A percentile compares a stretch with the other conserved stretches of the same genome.
Conservation (phyloP, 2,797 vertebrate genomes). For the Acanthurus lineatus region DNA sequence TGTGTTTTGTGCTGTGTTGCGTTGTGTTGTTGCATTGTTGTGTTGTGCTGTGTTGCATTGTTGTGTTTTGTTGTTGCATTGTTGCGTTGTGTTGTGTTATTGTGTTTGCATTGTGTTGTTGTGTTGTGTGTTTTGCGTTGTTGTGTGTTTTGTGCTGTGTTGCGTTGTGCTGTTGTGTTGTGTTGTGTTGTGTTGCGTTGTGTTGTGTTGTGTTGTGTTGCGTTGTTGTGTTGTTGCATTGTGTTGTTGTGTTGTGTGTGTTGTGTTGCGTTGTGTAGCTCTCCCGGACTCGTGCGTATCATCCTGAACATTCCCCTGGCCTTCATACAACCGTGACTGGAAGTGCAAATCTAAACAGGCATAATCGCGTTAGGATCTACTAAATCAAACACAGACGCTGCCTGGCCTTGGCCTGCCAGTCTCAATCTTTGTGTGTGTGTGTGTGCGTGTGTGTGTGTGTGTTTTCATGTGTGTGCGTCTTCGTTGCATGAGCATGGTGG, state of each 20-base stretch:
- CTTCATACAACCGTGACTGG: slow-evolving; percentile 56
- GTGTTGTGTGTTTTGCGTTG: too few relatives aligned
- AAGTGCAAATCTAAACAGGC: slow-evolving; percentile 74
- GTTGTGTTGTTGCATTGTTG: too few relatives aligned
- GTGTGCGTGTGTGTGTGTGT: slow-evolving; percentile 5
- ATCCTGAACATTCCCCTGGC: slow-evolving; percentile 56
- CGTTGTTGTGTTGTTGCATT: too few relatives aligned
- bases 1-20: too few relatives aligned
- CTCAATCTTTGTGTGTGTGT: slow-evolving; percentile 29
- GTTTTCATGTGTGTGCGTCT: slow-evolving; percentile 34
- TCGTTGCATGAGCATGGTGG: slow-evolving; percentile 33
- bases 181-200: too few relatives aligned
- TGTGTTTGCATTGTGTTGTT: too few relatives aligned
- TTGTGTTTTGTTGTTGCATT: too few relatives aligned
- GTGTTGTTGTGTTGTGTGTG: background rate
- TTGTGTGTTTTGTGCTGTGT: too few relatives aligned
- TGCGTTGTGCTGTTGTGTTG: too few relatives aligned
- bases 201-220: too few relatives aligned
- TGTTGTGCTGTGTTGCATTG: too few relatives aligned
- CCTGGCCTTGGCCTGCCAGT: slow-evolving; percentile 56
- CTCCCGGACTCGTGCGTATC: slow-evolving; percentile 28
- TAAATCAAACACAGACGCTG: slow-evolving; percentile 76
- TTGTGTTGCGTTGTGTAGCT: background rate
- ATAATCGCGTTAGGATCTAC: slow-evolving; percentile 72
- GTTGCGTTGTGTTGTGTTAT: too few relatives aligned